A percentile compares a stretch with the other conserved stretches of the same genome.
Evolutionary conservation across 2,888 invertebrate genomes (phyloP).

Genomic region (Brenthis hecate): DNA sequence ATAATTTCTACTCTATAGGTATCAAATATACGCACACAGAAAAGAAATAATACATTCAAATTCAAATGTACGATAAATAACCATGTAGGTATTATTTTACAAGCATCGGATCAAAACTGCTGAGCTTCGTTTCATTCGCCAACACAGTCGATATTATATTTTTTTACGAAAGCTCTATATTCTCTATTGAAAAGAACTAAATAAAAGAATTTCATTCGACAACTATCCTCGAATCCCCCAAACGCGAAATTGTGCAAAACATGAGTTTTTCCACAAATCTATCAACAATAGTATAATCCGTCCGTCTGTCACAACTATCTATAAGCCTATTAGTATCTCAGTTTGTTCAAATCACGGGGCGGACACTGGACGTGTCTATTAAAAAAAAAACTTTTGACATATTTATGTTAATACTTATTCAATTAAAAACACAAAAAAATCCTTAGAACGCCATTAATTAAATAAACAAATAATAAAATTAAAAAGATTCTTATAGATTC

Average conservation of each 20-base stretch:
- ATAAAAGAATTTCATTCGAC: slow-evolving; percentile 8
- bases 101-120: too few species aligned
- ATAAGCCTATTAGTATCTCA: slow-evolving; percentile 44
- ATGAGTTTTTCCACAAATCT: slow-evolving; percentile 46
- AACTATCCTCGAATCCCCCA: background rate
- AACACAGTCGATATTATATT: background rate
- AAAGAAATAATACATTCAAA: too few species aligned
- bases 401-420: background rate
- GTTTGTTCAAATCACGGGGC: slow-evolving; percentile 11
- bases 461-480: too few species aligned
- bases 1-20: too few species aligned
- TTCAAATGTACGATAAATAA: too few species aligned
- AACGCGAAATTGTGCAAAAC: slow-evolving; percentile 49
- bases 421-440: background rate
- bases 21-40: too few species aligned
- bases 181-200: background rate
- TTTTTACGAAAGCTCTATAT: background rate
- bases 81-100: too few species aligned
- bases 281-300: slow-evolving; percentile 41
- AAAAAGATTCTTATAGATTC: too few species aligned
- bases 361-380: slow-evolving; percentile 13
- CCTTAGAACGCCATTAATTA: too few species aligned
- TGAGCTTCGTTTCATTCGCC: too few species aligned
- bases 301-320: slow-evolving; percentile 38
- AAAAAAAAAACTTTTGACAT: background rate